Percentiles rank a stretch among this genome's conserved stretches.
Evolutionary conservation across 53 echinoderm and acorn worm species (phyloP).

Genomic region (Holothuria leucospilota): DNA sequence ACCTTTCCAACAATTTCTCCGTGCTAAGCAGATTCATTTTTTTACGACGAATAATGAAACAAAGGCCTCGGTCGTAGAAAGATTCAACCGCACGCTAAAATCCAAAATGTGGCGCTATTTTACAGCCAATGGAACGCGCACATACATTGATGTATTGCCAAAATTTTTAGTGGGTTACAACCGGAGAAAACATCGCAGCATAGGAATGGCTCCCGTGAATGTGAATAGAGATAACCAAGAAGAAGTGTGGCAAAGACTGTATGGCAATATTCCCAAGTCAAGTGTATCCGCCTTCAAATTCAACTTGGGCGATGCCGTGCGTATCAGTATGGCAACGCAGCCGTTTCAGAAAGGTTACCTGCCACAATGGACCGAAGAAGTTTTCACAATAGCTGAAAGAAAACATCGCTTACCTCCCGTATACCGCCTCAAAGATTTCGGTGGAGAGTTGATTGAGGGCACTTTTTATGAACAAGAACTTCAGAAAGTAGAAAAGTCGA

Average conservation of each 20-base stretch:
- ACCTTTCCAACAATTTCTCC: slow-evolving; percentile 15
- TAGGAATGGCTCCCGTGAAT: slow-evolving; percentile 53
- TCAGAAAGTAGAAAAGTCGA: slow-evolving; percentile 44
- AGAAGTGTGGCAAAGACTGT: slow-evolving; percentile 54
- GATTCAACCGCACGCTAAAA: slow-evolving; percentile 62
- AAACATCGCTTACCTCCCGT: slow-evolving; percentile 28
- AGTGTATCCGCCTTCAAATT: slow-evolving; percentile 7
- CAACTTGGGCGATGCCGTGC: background rate
- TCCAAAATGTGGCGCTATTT: slow-evolving; percentile 1
- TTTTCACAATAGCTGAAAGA: slow-evolving; percentile 53
- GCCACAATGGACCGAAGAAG: slow-evolving; percentile 74
- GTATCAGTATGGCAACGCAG: no score
- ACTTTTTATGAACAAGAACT: slow-evolving; percentile 68
- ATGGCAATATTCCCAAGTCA: background rate
- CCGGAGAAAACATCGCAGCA: slow-evolving; percentile 53
- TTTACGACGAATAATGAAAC: slow-evolving; percentile 70
- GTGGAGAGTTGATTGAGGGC: slow-evolving; percentile 59
- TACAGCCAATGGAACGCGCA: no score
- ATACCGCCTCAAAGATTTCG: slow-evolving; percentile 55
- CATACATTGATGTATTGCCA: slow-evolving; percentile 30
- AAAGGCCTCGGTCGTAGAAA: slow-evolving; percentile 62
- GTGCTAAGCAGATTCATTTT: slow-evolving; percentile 54
- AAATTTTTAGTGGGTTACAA: slow-evolving; percentile 67
- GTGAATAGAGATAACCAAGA: slow-evolving; percentile 59
- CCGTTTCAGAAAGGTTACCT: slow-evolving; percentile 77